These are phyloP conservation scores for Drosophila histrio DNA, from an alignment of 2,888 invertebrate species.

Conservation along the genomic window DNA sequence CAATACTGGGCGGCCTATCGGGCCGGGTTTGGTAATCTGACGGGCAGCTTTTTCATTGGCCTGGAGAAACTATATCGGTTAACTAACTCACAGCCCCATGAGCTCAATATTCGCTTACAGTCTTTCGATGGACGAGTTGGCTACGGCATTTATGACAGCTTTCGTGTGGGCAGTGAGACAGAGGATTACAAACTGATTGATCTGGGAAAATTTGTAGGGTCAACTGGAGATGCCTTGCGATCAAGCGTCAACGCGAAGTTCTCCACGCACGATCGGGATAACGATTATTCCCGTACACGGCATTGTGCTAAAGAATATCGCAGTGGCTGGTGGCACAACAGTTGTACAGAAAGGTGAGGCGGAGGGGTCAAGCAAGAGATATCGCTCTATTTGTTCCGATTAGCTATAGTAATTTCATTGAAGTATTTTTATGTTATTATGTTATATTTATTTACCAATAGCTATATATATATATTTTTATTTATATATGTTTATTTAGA, in stretches of 20 bases:
- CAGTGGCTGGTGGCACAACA: background rate
- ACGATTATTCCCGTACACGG: background rate
- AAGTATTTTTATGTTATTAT: too few species aligned
- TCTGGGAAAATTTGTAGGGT: conserved; percentile 8
- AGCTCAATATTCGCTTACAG: background rate
- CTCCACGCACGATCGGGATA: background rate
- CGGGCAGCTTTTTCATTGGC: background rate
- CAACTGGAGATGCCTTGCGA: background rate
- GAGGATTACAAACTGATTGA: background rate
- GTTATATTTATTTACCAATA: too few species aligned
- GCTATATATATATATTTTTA: too few species aligned
- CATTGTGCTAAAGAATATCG: background rate
- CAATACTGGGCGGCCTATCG: background rate
- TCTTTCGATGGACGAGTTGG: background rate
- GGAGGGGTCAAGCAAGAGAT: background rate
- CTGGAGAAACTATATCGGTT: background rate
- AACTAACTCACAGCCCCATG: background rate
- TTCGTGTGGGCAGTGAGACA: background rate
- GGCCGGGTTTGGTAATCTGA: background rate
- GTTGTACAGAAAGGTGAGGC: background rate
- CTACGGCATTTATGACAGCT: background rate
- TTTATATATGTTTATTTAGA: too few species aligned
- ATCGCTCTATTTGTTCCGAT: background rate
- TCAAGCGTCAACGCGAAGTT: background rate
- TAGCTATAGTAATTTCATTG: too few species aligned